Percentiles rank a stretch among this genome's conserved stretches.
phyloP scores from a whole-genome alignment of 2,113 vertebrate species.

The Aythya baeri region DNA sequence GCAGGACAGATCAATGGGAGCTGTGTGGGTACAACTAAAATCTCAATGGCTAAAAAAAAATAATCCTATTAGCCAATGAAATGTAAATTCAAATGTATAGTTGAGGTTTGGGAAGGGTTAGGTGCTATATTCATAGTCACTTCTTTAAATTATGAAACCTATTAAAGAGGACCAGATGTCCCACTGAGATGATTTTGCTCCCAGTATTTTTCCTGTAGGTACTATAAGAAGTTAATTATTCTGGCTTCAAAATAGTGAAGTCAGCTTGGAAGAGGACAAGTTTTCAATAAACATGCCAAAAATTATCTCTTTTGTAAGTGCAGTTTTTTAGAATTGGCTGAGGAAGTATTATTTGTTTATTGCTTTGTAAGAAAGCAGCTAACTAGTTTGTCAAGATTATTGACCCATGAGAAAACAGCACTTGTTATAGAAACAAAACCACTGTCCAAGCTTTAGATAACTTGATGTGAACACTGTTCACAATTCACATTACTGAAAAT shows the following conservation, averaged over 20 bases:
- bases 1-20: not conserved
- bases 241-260: not conserved
- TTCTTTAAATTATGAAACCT: conserved; percentile 11
- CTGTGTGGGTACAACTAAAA: not conserved
- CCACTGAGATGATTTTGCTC: not conserved
- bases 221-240: conserved; percentile 28
- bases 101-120: not conserved
- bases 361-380: not conserved
- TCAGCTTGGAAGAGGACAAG: not conserved
- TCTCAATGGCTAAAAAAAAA: not conserved
- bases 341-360: not conserved
- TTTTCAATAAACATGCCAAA: conserved; percentile 38
- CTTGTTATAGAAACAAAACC: not conserved
- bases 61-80: not conserved
- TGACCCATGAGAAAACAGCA: not conserved
- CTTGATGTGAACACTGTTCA: not conserved
- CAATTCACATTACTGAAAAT: conserved; percentile 1
- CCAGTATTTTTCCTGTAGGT: conserved; percentile 23
- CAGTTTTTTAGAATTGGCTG: not conserved
- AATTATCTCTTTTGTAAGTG: not conserved
- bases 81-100: not conserved
- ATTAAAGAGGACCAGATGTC: conserved; percentile 25
- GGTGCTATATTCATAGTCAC: not conserved
- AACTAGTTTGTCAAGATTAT: conserved; percentile 43
- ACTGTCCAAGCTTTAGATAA: not conserved